Evolutionary conservation across 1,140 invertebrate species (phyloP), one percentile per base, ranked within the genome.

Genomic region (Atta texana): DNA sequence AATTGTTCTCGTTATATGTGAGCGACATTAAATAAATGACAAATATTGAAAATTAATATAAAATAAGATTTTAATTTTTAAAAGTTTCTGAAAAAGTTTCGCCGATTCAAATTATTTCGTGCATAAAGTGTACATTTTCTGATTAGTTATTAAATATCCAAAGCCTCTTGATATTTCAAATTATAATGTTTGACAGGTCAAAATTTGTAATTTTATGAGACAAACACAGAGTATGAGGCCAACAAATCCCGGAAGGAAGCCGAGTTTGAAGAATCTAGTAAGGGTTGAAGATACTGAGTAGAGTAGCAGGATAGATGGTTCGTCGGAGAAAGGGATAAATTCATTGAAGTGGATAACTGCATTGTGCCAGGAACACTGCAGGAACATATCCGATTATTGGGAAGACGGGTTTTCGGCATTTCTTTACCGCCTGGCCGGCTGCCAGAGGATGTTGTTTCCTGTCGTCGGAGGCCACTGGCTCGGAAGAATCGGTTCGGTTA

Each of bases 301-400:
- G 82, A 14, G 64, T 10, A 77, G 71, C 76, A 57, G 21, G 44
- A 82, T 69, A 55, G 61, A 80, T 82, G 31, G 49, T 74, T 90
- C 87, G 89, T 87, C 84, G 87, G 66, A 75, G 78, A 77, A 55
- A 69, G 91, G 88, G 34, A 92, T 93, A 92, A 90, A 94, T 93
- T 94, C 92, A 92, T 94, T 92, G 88, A 91, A 93, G 92, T 93
- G 92, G 93, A 94, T 94, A 94, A 95, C 92, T 94, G 93, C 92
- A 93, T 93, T 91, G 93, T 94, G 93, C 93, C 93, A 94, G 91
- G 87, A 94, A 94, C 92, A 93, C 91, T 93, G 93, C 91, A 89
- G 92, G 92, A 93, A 92, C 93, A 94, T 93, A 94, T 95, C 94
- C 94, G 93, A 95, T 94, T 94, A 94, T 95, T 94, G 93, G 92